Conservation (phyloP, 2,797 vertebrate genomes). For the Natrix natrix region DNA sequence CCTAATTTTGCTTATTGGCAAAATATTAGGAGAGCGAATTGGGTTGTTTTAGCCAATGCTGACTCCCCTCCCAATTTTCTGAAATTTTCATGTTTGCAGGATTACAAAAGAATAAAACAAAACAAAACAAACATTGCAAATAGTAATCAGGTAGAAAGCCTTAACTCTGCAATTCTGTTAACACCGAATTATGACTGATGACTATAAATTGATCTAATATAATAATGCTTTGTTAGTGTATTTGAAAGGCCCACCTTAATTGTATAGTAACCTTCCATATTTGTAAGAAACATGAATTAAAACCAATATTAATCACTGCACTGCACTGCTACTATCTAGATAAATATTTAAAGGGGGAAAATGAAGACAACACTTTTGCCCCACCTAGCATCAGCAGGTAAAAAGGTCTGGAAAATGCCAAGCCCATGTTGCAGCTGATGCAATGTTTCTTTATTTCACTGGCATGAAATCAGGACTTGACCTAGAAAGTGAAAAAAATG, state of each 20-base stretch:
- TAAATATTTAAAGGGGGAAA: neutral
- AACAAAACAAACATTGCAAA: neutral
- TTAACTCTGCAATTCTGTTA: neutral
- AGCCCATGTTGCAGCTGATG: neutral
- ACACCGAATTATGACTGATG: neutral
- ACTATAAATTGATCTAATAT: constrained; percentile 11
- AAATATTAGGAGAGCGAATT: neutral
- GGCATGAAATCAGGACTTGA: neutral
- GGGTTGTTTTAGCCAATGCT: neutral
- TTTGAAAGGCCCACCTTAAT: neutral
- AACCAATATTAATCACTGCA: neutral
- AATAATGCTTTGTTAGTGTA: neutral
- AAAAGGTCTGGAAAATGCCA: neutral
- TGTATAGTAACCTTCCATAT: neutral
- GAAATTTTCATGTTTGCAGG: neutral
- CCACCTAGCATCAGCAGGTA: neutral
- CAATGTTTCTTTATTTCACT: neutral
- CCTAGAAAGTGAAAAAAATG: neutral
- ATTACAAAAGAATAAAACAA: neutral
- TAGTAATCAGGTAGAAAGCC: neutral
- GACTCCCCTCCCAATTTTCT: neutral
- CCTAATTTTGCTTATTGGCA: neutral
- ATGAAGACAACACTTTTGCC: neutral
- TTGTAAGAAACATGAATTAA: neutral
- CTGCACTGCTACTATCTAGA: neutral